Base-by-base conservation (phyloP, 2,797 vertebrate genomes). In the Leptatherina wallacei region DNA sequence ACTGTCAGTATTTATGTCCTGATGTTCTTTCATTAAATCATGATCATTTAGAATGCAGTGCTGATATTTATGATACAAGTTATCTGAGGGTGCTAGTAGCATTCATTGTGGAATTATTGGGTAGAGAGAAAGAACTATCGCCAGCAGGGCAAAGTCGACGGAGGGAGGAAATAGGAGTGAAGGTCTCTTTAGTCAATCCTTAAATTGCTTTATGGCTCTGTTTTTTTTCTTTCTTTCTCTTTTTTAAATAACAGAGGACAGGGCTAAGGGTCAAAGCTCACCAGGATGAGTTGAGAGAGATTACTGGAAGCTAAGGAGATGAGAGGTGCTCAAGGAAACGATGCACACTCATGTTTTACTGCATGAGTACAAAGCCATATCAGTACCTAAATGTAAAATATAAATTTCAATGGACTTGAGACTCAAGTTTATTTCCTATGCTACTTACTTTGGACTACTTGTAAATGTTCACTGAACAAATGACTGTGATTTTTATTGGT, bases 161-260 rank as follows among this genome's bases (percentile, higher is more conserved):
- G 27, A 64, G 12, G 52, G 27, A 64, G 12, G 81, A 40, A 70
- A 56, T 40, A 71, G 36, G 47, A 78, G 49, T 77, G 59, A 91
- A 86, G 84, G 83, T 88, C 77, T 82, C 69, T 76, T 66, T 70
- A 49, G 20, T 52, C 55, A 65, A 20, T 16, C 24, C 65, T 75
- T 80, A 42, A 89, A 90, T 81, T 87, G 67, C 51, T 94, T 93
- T 92, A 93, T 90, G 68, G 18, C 79, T 83, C 22, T 89, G 80
- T 89, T 88, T 85, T 85, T 65, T 54, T 16, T 55, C 8, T 6
- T 33, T 62, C n/a, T 64, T 83, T 71, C 20, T 57, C 16, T 14
- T 6, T 14, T 20, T 20, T 18, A 42, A 16, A 47, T n/a, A 47
- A 69, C 65, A 63, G 61, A 47, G 10, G 58, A 73, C 12, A 29